Conservation (phyloP, 2,888 invertebrate genomes). For the Ligdia adustata region DNA sequence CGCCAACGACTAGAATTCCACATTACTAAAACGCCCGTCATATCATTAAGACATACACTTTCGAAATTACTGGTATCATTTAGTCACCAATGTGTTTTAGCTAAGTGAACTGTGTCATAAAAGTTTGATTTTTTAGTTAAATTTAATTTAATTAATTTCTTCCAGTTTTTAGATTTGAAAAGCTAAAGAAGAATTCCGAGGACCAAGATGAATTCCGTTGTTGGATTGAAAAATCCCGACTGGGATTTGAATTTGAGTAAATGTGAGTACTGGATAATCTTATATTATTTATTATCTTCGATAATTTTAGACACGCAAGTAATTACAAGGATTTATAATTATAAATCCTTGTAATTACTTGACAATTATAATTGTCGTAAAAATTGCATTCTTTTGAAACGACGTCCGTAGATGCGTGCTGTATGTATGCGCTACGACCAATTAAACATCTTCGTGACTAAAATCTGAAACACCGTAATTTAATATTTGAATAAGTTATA, state of each 20-base stretch:
- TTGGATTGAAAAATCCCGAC: constrained; percentile 48
- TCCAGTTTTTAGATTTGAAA: constrained; percentile 6
- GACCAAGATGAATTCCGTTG: constrained; percentile 47
- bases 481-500: too few relatives aligned
- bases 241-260: constrained; percentile 60
- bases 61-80: neutral
- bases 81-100: neutral
- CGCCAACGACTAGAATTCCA: neutral
- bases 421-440: too few relatives aligned
- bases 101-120: neutral
- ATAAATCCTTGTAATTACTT: too few relatives aligned
- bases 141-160: neutral
- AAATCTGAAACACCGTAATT: too few relatives aligned
- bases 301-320: neutral
- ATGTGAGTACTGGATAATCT: constrained; percentile 51
- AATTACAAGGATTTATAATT: too few relatives aligned
- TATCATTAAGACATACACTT: constrained; percentile 5
- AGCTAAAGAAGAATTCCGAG: neutral
- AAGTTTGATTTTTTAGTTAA: too few relatives aligned
- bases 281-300: too few relatives aligned
- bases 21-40: constrained; percentile 6
- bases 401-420: too few relatives aligned
- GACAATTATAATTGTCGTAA: too few relatives aligned
- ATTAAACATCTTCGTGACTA: too few relatives aligned
- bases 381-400: too few relatives aligned